Base-by-base conservation (phyloP, 2,797 vertebrate genomes). In the Sebastes reedi region DNA sequence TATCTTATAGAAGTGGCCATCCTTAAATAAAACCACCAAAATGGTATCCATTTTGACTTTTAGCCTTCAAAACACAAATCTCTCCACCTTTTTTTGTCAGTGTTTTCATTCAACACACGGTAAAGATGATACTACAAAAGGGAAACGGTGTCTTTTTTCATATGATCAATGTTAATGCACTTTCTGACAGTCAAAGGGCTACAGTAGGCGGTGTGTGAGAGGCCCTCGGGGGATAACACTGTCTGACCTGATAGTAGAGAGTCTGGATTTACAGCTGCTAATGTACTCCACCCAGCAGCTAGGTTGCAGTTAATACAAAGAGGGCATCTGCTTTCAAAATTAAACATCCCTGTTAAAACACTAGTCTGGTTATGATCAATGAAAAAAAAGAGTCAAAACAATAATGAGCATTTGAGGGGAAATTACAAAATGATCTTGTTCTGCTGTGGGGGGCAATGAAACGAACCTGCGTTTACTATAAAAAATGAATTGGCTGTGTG, bases 151-250 rank as follows among this genome's bases (percentile, higher is more conserved):
- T 46, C 16, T 34, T 75, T 74, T 85, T 85, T 81, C 36, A 70
- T 69, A 54, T 84, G 69, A 88, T 88, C 87, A 80, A 89, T 83
- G 66, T 67, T 85, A 85, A 91, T 88, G 79, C 58, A 79, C 54
- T 88, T 86, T 75, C 54, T 87, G 75, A 71, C 74, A 71, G 74
- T 67, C 32, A 76, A 59, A 67, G 69, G 22, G 68, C 32, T 46
- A 52, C 46, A 52, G 18, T 52, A 4, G 50, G 58, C 65, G 77
- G 18, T 76, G 70, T 62, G 72, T 67, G 59, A 75, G 29, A 32
- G 11, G 46, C 74, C 81, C 65, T 24, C 2, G 25, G 36, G 76
- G 54, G 30, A 70, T 32, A 72, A 77, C 30, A 60, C 32, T 34
- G 34, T 78, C 46, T 76, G 70, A 85, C 71, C 81, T 72, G 39